These are phyloP conservation scores for Mionectes olivaceus DNA, from an alignment of 2,797 vertebrate genomes.

Conservation along the genomic window DNA sequence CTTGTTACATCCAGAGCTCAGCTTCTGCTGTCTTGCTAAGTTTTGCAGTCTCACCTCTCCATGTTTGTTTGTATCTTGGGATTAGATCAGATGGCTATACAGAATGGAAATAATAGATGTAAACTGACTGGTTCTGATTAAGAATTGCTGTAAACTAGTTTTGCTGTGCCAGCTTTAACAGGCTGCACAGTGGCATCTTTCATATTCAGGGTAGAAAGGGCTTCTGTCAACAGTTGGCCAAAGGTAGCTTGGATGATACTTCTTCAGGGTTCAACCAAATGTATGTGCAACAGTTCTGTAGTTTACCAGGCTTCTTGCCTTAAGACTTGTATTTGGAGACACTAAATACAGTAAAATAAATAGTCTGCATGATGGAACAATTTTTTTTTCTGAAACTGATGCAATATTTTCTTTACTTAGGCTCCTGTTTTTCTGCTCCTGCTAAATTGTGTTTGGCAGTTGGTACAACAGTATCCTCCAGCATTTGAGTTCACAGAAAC, in stretches of 20 bases:
- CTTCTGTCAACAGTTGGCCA: background rate
- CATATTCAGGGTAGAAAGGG: background rate
- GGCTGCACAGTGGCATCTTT: background rate
- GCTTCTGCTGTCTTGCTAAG: background rate
- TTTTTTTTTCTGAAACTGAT: background rate
- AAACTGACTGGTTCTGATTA: background rate
- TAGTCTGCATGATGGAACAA: background rate
- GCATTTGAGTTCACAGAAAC: constrained; percentile 92
- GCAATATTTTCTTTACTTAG: constrained; percentile 59
- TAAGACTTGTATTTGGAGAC: background rate
- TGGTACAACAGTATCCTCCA: constrained; percentile 84
- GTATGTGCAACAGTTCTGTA: background rate
- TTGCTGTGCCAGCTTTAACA: background rate
- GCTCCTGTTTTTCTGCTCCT: constrained; percentile 88
- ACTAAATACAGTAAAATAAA: background rate
- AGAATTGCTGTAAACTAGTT: background rate
- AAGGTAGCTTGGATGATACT: background rate
- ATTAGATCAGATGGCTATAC: background rate
- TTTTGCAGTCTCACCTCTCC: background rate
- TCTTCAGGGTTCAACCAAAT: background rate
- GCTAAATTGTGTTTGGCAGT: constrained; percentile 90
- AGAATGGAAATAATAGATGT: background rate
- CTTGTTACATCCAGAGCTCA: background rate
- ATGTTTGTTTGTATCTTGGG: background rate
- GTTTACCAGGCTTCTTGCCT: background rate